Conservation (phyloP, 53 echinoderm and acorn worm species). For the Glandiceps talaboti region DNA sequence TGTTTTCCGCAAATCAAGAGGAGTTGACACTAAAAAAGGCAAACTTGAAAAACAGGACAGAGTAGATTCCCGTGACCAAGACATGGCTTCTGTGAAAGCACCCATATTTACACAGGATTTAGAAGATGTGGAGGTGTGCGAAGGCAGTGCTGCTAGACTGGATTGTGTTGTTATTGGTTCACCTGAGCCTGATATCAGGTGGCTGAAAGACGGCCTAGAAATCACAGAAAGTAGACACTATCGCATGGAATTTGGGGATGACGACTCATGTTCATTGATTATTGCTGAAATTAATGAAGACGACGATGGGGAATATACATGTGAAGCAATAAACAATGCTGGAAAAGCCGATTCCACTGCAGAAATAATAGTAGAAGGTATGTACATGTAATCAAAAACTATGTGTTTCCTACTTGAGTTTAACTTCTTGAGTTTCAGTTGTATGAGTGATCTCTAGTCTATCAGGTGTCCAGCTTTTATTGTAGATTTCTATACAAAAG, state of each 20-base stretch:
- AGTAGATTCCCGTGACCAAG: not conserved
- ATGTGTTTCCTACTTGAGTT: no score
- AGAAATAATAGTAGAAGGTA: slow-evolving; percentile 75
- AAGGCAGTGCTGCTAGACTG: slow-evolving; percentile 50
- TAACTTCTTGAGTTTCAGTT: no score
- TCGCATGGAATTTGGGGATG: slow-evolving; percentile 25
- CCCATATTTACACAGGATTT: slow-evolving; percentile 63
- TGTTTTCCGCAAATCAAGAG: slow-evolving; percentile 9
- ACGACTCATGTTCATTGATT: slow-evolving; percentile 34
- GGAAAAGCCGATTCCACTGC: slow-evolving; percentile 64
- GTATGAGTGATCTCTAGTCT: no score
- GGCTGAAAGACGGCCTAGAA: slow-evolving; percentile 74
- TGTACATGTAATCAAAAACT: no score
- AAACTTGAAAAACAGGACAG: not conserved
- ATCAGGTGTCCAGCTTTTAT: no score
- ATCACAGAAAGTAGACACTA: slow-evolving; percentile 33
- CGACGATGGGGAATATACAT: slow-evolving; percentile 74
- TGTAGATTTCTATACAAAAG: no score
- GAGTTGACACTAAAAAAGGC: slow-evolving; percentile 2
- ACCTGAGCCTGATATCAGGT: slow-evolving; percentile 62
- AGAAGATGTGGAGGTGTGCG: slow-evolving; percentile 45
- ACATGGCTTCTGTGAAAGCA: slow-evolving; percentile 20
- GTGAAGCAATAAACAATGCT: slow-evolving; percentile 72
- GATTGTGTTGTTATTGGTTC: slow-evolving; percentile 59
- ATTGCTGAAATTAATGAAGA: slow-evolving; percentile 32